phyloP scores from a whole-genome alignment of 1,140 invertebrate species.

The Pararge aegeria region DNA sequence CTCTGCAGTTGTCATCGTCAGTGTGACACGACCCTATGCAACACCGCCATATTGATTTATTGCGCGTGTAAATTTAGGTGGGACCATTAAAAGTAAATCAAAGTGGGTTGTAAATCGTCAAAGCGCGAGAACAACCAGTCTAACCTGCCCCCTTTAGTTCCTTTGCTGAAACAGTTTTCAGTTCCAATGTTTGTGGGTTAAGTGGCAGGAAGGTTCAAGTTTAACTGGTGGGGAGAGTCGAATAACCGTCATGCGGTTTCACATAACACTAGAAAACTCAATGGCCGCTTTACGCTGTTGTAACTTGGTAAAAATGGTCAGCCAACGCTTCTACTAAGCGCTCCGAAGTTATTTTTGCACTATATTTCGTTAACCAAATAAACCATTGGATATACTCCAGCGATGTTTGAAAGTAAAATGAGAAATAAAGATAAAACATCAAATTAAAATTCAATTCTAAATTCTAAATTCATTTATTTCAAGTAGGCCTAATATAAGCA shows the following conservation, averaged over 20 bases:
- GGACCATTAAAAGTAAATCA: constrained; percentile 32
- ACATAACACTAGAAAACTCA: constrained; percentile 17
- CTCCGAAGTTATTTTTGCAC: background rate
- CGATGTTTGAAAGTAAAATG: too few species aligned
- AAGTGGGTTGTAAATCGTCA: constrained; percentile 33
- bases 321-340: background rate
- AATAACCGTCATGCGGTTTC: constrained; percentile 24
- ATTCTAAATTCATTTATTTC: too few species aligned
- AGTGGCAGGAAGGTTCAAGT: constrained; percentile 14
- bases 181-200: constrained; percentile 12
- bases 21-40: background rate
- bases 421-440: too few species aligned
- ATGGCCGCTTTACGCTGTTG: constrained; percentile 16
- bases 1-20: background rate
- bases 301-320: constrained; percentile 19
- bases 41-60: constrained; percentile 26
- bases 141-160: constrained; percentile 11
- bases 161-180: constrained; percentile 14
- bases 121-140: constrained; percentile 22
- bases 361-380: background rate
- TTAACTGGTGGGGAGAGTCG: background rate
- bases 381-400: too few species aligned
- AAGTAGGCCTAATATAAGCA: too few species aligned
- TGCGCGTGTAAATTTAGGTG: constrained; percentile 20
- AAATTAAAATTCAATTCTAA: too few species aligned